phyloP scores from a whole-genome alignment of 2,888 invertebrate species.

The Ophonus ardosiacus region DNA sequence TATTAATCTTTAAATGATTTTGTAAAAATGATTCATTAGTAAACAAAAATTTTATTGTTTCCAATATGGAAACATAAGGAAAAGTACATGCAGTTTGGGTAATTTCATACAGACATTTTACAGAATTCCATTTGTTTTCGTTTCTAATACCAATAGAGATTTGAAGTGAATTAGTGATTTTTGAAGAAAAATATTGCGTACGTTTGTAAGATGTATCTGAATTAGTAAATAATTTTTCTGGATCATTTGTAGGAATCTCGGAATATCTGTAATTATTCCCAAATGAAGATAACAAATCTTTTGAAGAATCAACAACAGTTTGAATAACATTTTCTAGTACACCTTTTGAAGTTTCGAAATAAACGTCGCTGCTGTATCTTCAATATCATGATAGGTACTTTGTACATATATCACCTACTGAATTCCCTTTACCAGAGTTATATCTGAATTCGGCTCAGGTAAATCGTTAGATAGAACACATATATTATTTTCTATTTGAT shows the following conservation, averaged over 20 bases:
- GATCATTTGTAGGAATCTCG: neutral
- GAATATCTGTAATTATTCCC: neutral
- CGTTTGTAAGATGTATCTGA: slow-evolving; percentile 1
- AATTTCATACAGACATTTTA: neutral
- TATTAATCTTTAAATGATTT: neutral
- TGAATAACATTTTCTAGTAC: slow-evolving; percentile 6
- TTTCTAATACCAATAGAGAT: neutral
- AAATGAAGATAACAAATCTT: neutral
- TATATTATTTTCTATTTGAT: neutral
- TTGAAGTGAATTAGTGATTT: neutral
- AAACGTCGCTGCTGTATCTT: neutral
- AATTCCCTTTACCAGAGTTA: neutral
- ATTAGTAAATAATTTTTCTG: neutral
- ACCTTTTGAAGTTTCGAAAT: neutral
- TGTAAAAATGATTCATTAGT: neutral
- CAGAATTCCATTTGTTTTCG: neutral
- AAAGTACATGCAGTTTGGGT: neutral
- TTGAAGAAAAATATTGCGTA: neutral
- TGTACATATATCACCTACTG: neutral
- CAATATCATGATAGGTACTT: slow-evolving; percentile 13
- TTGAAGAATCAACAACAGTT: neutral
- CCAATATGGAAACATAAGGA: neutral
- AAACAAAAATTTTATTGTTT: neutral
- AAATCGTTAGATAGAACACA: neutral
- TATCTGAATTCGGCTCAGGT: neutral